Conservation (phyloP, 30 jellyfish, hydroid and myxozoan genomes). For the Chrysaora quinquecirrha region DNA sequence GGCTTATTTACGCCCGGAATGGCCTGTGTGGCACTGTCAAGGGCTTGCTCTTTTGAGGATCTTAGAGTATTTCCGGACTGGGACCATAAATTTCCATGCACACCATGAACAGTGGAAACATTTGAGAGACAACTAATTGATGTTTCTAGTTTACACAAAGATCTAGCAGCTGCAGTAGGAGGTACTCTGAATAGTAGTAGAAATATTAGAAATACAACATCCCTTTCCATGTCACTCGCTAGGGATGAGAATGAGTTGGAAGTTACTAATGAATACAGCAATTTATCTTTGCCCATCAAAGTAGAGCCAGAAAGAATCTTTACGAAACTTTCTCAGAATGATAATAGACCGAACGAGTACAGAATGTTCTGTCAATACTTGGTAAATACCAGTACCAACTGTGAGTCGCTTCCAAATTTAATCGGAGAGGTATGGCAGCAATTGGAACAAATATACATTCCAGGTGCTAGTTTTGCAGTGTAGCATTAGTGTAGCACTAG, state of each 20-base stretch:
- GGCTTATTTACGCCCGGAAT: background rate
- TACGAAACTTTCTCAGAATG: background rate
- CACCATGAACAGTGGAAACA: too few relatives aligned
- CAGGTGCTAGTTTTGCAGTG: slow-evolving; percentile 5
- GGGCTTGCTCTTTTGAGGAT: slow-evolving; percentile 3
- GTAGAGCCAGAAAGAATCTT: slow-evolving; percentile 2
- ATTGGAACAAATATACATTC: background rate
- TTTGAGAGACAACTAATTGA: too few relatives aligned
- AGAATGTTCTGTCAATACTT: background rate
- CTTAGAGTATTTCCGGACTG: background rate
- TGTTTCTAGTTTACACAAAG: background rate
- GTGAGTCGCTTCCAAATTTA: background rate
- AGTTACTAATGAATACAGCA: background rate
- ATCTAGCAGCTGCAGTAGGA: background rate
- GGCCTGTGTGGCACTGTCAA: slow-evolving; percentile 1
- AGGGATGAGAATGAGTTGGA: background rate
- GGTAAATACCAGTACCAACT: background rate
- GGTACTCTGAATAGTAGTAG: background rate
- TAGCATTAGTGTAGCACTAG: background rate
- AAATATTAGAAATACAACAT: background rate
- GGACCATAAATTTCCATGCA: too few relatives aligned
- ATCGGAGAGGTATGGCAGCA: background rate
- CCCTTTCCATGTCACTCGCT: background rate
- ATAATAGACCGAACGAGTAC: background rate
- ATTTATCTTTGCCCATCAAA: background rate